Evolutionary conservation across 2,888 invertebrate species (phyloP).

Genomic region (Hybos culiciformis): DNA sequence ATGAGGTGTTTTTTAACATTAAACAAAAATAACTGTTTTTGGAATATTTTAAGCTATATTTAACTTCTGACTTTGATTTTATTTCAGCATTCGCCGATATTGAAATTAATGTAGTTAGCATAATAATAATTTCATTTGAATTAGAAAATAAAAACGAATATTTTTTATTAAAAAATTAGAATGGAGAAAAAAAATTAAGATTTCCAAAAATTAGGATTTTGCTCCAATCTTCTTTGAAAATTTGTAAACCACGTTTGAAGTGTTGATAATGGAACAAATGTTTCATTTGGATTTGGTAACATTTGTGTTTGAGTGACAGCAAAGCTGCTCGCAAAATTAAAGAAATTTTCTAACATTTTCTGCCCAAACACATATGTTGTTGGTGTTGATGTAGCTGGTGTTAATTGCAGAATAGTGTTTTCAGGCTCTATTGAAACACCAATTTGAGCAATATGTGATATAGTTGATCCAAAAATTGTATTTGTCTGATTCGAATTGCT

Average conservation of each 20-base stretch:
- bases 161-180: too few relatives aligned
- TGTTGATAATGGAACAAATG: constrained; percentile 74
- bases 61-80: too few relatives aligned
- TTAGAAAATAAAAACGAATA: too few relatives aligned
- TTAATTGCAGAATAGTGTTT: constrained; percentile 36
- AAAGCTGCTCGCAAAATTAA: constrained; percentile 87
- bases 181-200: too few relatives aligned
- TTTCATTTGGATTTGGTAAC: constrained; percentile 62
- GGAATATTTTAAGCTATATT: too few relatives aligned
- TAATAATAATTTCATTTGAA: too few relatives aligned
- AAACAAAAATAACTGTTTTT: too few relatives aligned
- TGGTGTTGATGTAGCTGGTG: constrained; percentile 34
- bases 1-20: too few relatives aligned
- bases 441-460: constrained; percentile 85
- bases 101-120: too few relatives aligned
- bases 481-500: constrained; percentile 36
- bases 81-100: too few relatives aligned
- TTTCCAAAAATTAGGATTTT: constrained; percentile 93
- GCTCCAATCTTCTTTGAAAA: constrained; percentile 74
- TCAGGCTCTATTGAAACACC: constrained; percentile 82
- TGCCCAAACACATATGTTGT: constrained; percentile 56
- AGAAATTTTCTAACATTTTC: constrained; percentile 86
- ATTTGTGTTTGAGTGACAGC: constrained; percentile 66
- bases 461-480: constrained; percentile 61
- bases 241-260: constrained; percentile 90